These are phyloP conservation scores for Cheumatopsyche charites DNA, from an alignment of 1,140 invertebrate genomes.

Conservation along the genomic window DNA sequence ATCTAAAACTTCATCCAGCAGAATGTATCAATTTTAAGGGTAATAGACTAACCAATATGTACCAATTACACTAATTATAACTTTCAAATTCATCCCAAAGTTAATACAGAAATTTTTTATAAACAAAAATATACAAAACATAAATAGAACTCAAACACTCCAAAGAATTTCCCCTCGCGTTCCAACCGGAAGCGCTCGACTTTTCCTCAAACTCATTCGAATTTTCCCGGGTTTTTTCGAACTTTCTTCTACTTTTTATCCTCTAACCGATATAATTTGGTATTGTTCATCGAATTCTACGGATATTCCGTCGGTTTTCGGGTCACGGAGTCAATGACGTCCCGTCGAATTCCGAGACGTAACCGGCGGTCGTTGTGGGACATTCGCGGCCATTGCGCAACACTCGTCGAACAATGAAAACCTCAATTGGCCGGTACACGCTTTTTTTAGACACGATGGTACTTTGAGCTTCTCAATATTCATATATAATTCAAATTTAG, in stretches of 20 bases:
- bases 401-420: slow-evolving; percentile 21
- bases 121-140: too few relatives aligned
- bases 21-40: too few relatives aligned
- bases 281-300: background rate
- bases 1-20: too few relatives aligned
- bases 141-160: too few relatives aligned
- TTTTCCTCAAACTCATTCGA: background rate
- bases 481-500: background rate
- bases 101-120: too few relatives aligned
- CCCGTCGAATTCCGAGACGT: slow-evolving; percentile 37
- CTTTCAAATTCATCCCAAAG: too few relatives aligned
- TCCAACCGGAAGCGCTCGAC: background rate
- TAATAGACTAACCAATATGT: too few relatives aligned
- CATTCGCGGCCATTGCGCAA: slow-evolving; percentile 36
- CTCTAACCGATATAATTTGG: too few relatives aligned
- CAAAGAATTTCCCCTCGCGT: background rate
- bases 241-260: too few relatives aligned
- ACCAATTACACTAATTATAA: too few relatives aligned
- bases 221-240: background rate
- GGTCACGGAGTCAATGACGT: slow-evolving; percentile 39
- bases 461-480: background rate
- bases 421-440: slow-evolving; percentile 18
- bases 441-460: too few relatives aligned
- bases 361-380: slow-evolving; percentile 29
- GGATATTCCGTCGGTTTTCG: slow-evolving; percentile 5